Evolutionary conservation across 2,888 invertebrate genomes (phyloP), one percentile per base, ranked within the genome.

Genomic region (Apomyelois bistriatella): DNA sequence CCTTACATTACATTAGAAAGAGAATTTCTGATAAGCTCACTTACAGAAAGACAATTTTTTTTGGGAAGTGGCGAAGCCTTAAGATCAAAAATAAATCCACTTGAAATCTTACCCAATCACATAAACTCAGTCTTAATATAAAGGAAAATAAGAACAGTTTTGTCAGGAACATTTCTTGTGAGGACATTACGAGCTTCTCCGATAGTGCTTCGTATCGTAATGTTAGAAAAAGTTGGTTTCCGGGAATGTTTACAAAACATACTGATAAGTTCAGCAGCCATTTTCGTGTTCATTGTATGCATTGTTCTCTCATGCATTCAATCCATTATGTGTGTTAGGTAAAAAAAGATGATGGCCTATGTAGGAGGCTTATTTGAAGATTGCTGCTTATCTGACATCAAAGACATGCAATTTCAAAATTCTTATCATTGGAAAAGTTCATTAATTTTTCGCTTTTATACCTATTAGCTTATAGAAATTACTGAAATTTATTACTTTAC

Each of bases 171-270:
- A 76, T 66, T 53, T 65, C 28, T 30, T 10, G 12, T 10, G n/a
- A 38, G 15, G 13, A 13, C 36, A 48, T 37, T 53, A 36, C 56
- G 61, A 52, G 52, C 51, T 51, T 49, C 43, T 48, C 52, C 54
- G 50, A 53, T 40, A 54, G 58, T 60, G 54, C 53, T 59, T 61
- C 12, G 16, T 13, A n/a, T 53, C 55, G 60, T n/a, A 52, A 48
- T 65, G 58, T 57, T 57, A 55, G 57, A 67, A 60, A 54, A 61
- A 58, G 50, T 49, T 53, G 46, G 53, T 57, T 56, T 57, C 48
- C 9, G 10, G 10, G 43, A 61, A 64, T 72, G 72, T 79, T 77
- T 79, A 72, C 66, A 61, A 72, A 69, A 59, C 61, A 48, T 16
- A 52, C 55, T 70, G 72, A 70, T 71, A 73, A 72, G 65, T 60